Evolutionary conservation across 1,140 invertebrate genomes (phyloP), one percentile per base, ranked within the genome.

Genomic region (Neodiprion fabricii): DNA sequence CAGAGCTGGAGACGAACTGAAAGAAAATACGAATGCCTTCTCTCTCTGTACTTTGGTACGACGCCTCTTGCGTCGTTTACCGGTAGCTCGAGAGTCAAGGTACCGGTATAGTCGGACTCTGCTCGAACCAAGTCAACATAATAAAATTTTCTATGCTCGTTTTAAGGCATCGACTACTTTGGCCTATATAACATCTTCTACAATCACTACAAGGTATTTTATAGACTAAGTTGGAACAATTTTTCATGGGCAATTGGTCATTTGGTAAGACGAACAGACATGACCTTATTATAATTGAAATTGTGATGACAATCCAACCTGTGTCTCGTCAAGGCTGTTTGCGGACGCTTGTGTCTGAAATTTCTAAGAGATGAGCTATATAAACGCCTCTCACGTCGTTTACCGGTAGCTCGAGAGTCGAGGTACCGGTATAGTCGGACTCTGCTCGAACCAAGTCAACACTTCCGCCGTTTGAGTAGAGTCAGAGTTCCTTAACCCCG

Each of bases 21-120:
- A 8, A 61, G 53, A 61, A 4, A 61, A 8, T 3, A n/a, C 53
- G 53, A 61, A 61, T 4, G 53, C 53, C 0, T 61, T 40, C 28
- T 61, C 53, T 1, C 53, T 11, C 53, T 61, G 1, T 61, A 2
- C 11, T 61, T 61, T 61, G 53, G 7, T 4, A 61, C 53, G n/a
- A 61, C 53, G 53, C 53, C 53, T 61, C 53, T 61, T 2, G 0
- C 53, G 53, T 61, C 53, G 53, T 61, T 61, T 61, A 8, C 53
- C 53, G 7, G 53, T n/a, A 61, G 53, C 53, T 61, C 53, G 53
- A 61, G 53, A 2, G n/a, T 8, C 1, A 4, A 61, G 7, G n/a
- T 61, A 61, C 53, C 53, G 53, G 53, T 67, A 67, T 14, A 68
- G 53, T 67, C 53, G 47, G 40, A 70, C 66, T 48, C 67, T 69